Evolutionary conservation across 1,140 invertebrate genomes (phyloP).

Genomic region (Brachionus rubens): DNA sequence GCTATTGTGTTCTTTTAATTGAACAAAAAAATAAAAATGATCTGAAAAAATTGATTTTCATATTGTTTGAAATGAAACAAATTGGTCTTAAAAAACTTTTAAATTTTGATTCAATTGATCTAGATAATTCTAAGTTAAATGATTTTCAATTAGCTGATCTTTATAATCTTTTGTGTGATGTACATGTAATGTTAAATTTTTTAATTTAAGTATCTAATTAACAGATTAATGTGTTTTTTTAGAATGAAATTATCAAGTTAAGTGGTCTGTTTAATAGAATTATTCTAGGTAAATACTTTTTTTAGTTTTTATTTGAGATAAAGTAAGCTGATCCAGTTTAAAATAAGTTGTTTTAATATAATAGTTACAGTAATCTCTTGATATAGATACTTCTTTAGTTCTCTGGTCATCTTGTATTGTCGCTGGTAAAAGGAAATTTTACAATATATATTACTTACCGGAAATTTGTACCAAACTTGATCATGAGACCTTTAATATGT

Average conservation of each 20-base stretch:
- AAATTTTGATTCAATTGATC: neutral
- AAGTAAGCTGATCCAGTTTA: no score
- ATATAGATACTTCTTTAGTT: no score
- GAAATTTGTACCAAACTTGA: no score
- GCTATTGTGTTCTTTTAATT: constrained; percentile 24
- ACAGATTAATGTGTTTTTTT: neutral
- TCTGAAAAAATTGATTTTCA: constrained; percentile 15
- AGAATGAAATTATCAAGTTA: constrained; percentile 7
- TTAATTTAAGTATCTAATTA: neutral
- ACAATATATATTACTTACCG: no score
- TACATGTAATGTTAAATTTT: constrained; percentile 16
- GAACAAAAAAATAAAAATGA: constrained; percentile 17
- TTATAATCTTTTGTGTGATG: constrained; percentile 11
- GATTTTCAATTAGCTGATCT: constrained; percentile 19
- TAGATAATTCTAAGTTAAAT: constrained; percentile 8
- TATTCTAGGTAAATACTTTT: no score
- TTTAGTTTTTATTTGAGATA: no score
- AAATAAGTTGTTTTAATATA: no score
- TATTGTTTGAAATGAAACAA: constrained; percentile 4
- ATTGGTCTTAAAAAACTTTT: neutral
- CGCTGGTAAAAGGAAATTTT: no score
- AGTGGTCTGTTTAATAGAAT: neutral
- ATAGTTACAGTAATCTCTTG: no score
- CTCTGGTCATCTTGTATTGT: no score
- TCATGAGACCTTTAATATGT: no score